Percentiles rank a stretch among this genome's conserved stretches.
These are phyloP conservation scores for Trichonephila inaurata DNA, from an alignment of 1,140 invertebrate species.

Conservation along the genomic window DNA sequence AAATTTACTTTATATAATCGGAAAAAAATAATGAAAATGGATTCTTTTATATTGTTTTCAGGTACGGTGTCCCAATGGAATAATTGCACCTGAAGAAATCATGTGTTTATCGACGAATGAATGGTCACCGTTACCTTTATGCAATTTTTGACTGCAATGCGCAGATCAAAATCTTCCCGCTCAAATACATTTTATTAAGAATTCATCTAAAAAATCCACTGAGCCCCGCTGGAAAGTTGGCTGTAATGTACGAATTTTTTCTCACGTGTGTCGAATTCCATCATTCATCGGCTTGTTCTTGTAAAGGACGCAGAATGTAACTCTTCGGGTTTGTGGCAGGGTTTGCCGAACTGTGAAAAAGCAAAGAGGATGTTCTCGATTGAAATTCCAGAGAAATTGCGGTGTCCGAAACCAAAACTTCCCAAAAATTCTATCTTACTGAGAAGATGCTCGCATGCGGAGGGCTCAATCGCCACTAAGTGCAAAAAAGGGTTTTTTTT, in stretches of 20 bases:
- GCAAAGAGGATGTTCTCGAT: conserved; percentile 10
- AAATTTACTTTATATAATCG: no score
- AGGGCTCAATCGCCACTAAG: background rate
- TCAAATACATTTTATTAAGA: background rate
- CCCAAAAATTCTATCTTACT: background rate
- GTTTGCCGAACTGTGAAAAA: conserved; percentile 3
- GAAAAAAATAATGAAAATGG: no score
- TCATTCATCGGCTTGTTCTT: background rate
- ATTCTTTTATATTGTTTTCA: no score
- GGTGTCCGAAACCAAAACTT: background rate
- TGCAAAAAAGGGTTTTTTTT: conserved; percentile 33
- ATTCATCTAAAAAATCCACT: background rate
- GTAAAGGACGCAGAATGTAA: background rate
- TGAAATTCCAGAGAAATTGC: background rate
- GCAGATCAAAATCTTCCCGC: background rate
- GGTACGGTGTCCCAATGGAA: no score
- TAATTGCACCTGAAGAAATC: background rate
- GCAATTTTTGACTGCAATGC: background rate
- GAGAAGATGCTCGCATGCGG: background rate
- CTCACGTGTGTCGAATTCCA: background rate
- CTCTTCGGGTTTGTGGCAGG: background rate
- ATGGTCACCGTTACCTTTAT: conserved; percentile 29
- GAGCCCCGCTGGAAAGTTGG: background rate
- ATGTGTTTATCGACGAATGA: background rate
- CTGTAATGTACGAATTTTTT: background rate